A percentile compares a stretch with the other conserved stretches of the same genome.
Evolutionary conservation across 2,797 vertebrate genomes (phyloP).

Genomic region (Pangasius krempfi): DNA sequence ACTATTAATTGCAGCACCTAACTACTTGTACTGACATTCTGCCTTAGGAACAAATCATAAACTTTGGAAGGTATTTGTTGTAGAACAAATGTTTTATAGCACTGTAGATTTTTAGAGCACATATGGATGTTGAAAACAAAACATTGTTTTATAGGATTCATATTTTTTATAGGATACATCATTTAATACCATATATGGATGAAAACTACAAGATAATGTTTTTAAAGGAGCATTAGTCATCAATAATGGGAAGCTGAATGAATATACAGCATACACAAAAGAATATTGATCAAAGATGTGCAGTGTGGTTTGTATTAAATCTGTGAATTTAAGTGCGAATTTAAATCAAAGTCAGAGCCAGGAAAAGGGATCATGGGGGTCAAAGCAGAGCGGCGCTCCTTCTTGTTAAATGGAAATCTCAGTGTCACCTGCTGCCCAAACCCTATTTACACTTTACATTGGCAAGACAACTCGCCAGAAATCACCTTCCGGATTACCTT

Average conservation of each 20-base stretch:
- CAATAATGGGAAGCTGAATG: neutral
- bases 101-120: neutral
- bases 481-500: neutral
- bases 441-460: conserved; percentile 33
- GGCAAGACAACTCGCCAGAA: neutral
- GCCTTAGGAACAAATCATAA: neutral
- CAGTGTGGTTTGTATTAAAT: neutral
- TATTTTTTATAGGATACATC: neutral
- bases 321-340: neutral
- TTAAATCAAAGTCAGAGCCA: conserved; percentile 29
- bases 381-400: neutral
- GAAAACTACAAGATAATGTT: neutral
- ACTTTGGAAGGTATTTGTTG: neutral
- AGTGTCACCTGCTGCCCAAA: neutral
- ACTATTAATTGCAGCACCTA: neutral
- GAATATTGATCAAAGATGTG: conserved; percentile 38
- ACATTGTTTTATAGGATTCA: neutral
- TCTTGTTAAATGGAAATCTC: conserved; percentile 28
- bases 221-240: conserved; percentile 4
- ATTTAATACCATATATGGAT: neutral
- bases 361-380: conserved; percentile 5
- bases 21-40: neutral
- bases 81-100: neutral
- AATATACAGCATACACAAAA: conserved; percentile 8
- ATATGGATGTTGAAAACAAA: neutral